A percentile compares a stretch with the other conserved stretches of the same genome.
Evolutionary conservation across 2,113 vertebrate genomes (phyloP).

Genomic region (Riparia riparia): DNA sequence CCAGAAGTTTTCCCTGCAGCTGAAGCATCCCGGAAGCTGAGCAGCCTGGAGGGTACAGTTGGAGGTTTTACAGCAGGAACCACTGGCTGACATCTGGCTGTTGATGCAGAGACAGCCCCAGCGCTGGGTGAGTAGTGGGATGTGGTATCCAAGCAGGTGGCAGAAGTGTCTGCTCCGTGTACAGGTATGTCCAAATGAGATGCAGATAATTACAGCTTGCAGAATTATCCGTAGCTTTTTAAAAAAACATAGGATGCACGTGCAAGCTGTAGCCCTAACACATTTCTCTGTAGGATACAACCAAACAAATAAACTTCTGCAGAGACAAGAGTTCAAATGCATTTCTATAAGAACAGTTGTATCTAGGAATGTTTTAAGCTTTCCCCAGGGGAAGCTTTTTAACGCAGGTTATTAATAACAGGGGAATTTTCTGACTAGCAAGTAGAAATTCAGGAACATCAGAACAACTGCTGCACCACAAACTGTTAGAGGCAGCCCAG

Average conservation of each 20-base stretch:
- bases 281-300: neutral
- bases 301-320: neutral
- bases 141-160: neutral
- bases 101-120: neutral
- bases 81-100: neutral
- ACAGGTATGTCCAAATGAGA: neutral
- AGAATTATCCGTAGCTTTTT: neutral
- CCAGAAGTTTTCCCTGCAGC: neutral
- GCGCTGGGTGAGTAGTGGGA: fast-evolving
- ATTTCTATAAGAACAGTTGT: neutral
- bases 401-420: neutral
- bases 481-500: neutral
- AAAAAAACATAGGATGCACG: neutral
- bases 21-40: neutral
- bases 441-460: neutral
- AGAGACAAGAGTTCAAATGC: neutral
- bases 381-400: neutral
- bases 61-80: neutral
- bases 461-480: fast-evolving
- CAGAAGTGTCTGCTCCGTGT: neutral
- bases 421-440: neutral
- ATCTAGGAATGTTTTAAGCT: neutral
- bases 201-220: neutral
- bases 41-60: neutral
- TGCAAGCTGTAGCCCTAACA: neutral